Percentiles rank a stretch among this genome's conserved stretches.
Evolutionary conservation across 1,140 invertebrate species (phyloP).

Genomic region (Drosophila punjabiensis): DNA sequence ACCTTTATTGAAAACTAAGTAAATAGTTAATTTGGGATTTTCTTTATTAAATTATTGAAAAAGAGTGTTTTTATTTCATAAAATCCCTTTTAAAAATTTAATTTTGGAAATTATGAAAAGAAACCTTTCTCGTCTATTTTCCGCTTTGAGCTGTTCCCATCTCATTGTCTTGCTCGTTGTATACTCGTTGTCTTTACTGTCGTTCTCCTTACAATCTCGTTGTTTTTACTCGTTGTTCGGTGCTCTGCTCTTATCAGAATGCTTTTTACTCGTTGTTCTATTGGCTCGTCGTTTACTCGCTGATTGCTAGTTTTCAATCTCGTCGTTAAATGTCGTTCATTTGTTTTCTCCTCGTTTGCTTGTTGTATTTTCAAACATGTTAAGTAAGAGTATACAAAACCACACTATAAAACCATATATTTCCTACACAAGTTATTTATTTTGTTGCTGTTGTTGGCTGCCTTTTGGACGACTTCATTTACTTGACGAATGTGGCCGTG

Average conservation of each 20-base stretch:
- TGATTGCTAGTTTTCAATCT: too few relatives aligned
- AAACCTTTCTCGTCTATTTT: background rate
- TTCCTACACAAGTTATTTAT: conserved; percentile 23
- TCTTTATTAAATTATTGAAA: background rate
- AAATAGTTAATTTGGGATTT: background rate
- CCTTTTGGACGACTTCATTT: conserved; percentile 49
- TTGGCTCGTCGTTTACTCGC: too few relatives aligned
- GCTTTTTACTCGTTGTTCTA: too few relatives aligned
- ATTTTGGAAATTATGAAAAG: background rate
- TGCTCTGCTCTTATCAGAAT: too few relatives aligned
- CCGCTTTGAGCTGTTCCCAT: background rate
- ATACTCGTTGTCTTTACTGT: background rate
- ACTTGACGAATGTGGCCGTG: conserved; percentile 65
- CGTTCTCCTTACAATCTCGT: background rate
- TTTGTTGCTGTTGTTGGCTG: conserved; percentile 19
- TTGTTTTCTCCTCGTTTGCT: too few relatives aligned
- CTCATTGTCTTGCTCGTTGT: too few relatives aligned
- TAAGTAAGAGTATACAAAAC: background rate
- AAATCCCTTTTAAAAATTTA: background rate
- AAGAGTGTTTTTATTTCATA: too few relatives aligned
- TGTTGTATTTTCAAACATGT: background rate
- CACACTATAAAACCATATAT: background rate
- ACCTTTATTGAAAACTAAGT: too few relatives aligned
- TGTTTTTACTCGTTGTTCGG: too few relatives aligned
- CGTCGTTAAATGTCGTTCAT: too few relatives aligned